A percentile compares a stretch with the other conserved stretches of the same genome.
phyloP scores from a whole-genome alignment of 2,797 vertebrate genomes.

The Phaenicophaeus curvirostris region DNA sequence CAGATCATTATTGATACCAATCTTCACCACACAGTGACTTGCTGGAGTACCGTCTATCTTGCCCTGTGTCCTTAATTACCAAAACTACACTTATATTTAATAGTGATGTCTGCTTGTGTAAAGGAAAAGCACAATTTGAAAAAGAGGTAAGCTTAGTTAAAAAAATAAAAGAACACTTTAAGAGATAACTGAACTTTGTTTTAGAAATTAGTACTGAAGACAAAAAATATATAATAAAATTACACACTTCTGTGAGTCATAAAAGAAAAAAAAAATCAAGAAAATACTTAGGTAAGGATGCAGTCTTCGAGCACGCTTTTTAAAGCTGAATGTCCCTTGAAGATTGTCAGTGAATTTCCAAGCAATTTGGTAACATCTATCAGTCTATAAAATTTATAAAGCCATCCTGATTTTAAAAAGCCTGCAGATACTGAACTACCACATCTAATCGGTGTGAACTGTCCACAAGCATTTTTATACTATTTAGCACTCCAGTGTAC shows the following conservation, averaged over 20 bases:
- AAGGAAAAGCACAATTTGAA: background rate
- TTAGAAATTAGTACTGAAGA: background rate
- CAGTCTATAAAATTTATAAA: background rate
- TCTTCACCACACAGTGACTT: background rate
- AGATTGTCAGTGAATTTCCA: background rate
- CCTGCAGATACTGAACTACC: background rate
- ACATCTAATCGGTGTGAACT: background rate
- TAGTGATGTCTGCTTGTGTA: background rate
- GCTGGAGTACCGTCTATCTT: background rate
- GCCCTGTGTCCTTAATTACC: background rate
- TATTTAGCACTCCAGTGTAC: background rate
- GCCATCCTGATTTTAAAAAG: background rate
- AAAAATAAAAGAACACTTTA: background rate
- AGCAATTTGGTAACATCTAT: background rate
- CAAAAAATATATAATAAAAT: background rate
- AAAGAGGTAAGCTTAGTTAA: background rate
- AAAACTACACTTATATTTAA: background rate
- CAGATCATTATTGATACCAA: background rate
- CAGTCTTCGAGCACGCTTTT: background rate
- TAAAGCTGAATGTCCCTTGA: background rate
- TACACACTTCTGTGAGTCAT: background rate
- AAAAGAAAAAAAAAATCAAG: background rate
- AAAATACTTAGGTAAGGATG: background rate
- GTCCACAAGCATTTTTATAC: background rate
- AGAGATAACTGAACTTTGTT: background rate